Evolutionary conservation across 35 echinoderm and acorn worm species (phyloP), one percentile per base, ranked within the genome.

Genomic region (Ophiothrix spiculata): DNA sequence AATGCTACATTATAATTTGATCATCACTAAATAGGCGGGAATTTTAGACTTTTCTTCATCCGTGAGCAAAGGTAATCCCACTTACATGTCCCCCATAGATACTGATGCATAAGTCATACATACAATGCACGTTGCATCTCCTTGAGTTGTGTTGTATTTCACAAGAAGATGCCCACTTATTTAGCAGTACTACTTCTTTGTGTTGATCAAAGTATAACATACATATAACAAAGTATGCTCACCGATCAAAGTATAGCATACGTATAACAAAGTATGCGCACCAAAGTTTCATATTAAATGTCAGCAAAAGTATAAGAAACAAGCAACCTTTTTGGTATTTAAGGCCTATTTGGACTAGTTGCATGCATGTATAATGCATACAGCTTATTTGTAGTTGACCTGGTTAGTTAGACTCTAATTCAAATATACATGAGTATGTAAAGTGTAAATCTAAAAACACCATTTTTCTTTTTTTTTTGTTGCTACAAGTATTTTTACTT

Each of bases 401-500:
- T 17, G 32, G 32, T 56, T 15, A 36, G 29, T 13, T 12, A 13
- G 74, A 6, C 33, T 29, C 33, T 35, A 29, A 13, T 76, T n/a
- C 28, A 76, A 76, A 31, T 10, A 31, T 12, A 31, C 10, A 6
- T 8, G 29, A 16, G 23, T 11, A 1, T 74, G 56, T 25, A 83
- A 0, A 33, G 23, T 36, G 29, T 40, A 63, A 85, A 37, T 11
- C 1, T 19, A 13, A 83, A 56, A 0, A 8, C 31, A 41, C 19
- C 39, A 45, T 21, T 25, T 17, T 46, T 42, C 37, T 41, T 17
- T n/a, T 40, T 17, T 79, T 36, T 40, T 36, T 79, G 38, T 32
- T 31, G 8, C 1, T 6, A 0, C 15, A 38, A 0, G 12, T 32
- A 77, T 31, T 12, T 19, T 15, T 89, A 98, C 96, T 99, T 92